phyloP scores from a whole-genome alignment of 2,113 vertebrate genomes.

The Rhadina sibilatrix region DNA sequence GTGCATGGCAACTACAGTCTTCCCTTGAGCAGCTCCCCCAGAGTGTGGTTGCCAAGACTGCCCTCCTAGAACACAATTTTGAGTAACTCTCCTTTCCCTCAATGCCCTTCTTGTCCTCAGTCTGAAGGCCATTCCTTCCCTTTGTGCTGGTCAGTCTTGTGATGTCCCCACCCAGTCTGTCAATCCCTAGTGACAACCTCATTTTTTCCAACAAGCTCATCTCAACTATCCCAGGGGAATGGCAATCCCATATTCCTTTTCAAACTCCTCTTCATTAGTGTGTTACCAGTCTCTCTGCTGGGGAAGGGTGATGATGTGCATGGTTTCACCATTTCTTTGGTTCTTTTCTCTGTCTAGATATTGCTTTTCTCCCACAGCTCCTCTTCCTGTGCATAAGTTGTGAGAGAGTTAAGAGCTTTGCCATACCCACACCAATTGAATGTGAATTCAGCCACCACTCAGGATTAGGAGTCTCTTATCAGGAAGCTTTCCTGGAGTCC shows the following conservation, averaged over 20 bases:
- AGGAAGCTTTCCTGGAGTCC: background rate
- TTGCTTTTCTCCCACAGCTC: background rate
- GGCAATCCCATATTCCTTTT: background rate
- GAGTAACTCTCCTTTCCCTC: background rate
- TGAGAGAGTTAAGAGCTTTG: background rate
- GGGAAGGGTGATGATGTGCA: background rate
- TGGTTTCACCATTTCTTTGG: background rate
- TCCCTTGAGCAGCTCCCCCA: background rate
- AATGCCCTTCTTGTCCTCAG: background rate
- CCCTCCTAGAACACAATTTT: background rate
- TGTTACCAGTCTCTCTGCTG: background rate
- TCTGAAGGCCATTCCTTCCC: background rate
- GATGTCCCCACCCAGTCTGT: background rate
- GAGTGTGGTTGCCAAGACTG: background rate
- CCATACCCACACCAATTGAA: background rate
- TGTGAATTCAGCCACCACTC: background rate
- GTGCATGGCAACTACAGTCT: background rate
- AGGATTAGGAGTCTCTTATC: background rate
- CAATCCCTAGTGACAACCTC: background rate
- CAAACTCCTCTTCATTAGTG: background rate
- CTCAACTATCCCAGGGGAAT: background rate
- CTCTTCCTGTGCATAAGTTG: background rate
- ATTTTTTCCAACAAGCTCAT: background rate
- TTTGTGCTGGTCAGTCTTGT: fast-evolving
- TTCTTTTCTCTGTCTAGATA: background rate